Base-by-base conservation (phyloP, 2,113 vertebrate species). In the Zosterops japonicus region DNA sequence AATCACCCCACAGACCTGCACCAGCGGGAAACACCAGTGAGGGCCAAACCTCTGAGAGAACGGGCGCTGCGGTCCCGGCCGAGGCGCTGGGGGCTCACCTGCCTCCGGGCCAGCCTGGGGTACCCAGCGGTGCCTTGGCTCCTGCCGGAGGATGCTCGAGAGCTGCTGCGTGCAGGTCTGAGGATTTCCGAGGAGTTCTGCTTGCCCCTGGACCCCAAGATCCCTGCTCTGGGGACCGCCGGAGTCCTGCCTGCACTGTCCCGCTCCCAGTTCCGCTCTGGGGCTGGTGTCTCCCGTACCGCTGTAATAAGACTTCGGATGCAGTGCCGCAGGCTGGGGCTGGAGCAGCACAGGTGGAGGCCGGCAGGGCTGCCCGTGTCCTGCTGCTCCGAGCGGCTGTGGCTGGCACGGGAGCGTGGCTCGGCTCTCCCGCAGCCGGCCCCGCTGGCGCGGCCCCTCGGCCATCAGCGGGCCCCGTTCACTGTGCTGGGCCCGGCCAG, bases 11-110 rank as follows among this genome's bases (percentile, higher is more conserved):
- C 47, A 46, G 76, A n/a, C 53, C 71, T 13, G 36, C 21, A 6
- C 23, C 47, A 5, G 33, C 1, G 12, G 36, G 70, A 14, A 46
- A 36, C 7, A 12, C 6, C 23, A 1, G 1, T 0, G 16, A 67
- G 70, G 70, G 27, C 5, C 27, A n/a, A 60, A 64, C 4, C 83
- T 28, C 19, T 0, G 16, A n/a, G 90, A 4, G 36, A 49, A 16
- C 2, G 1, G 11, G 57, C 0, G 8, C 60, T 74, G 63, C 75
- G 1, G 7, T 46, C n/a, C 74, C 1, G 11, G 18, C 63, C 3
- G 14, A 24, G 87, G 61, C 5, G 3, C 41, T 44, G 57, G 29
- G 36, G 14, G 42, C 92, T 94, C 92, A 93, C 84, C 83, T 74
- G 71, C 17, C 4, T 14, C 46, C 0, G 4, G 57, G 71, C 41